Conservation (phyloP, 2,797 vertebrate genomes). For the Manis javanica region DNA sequence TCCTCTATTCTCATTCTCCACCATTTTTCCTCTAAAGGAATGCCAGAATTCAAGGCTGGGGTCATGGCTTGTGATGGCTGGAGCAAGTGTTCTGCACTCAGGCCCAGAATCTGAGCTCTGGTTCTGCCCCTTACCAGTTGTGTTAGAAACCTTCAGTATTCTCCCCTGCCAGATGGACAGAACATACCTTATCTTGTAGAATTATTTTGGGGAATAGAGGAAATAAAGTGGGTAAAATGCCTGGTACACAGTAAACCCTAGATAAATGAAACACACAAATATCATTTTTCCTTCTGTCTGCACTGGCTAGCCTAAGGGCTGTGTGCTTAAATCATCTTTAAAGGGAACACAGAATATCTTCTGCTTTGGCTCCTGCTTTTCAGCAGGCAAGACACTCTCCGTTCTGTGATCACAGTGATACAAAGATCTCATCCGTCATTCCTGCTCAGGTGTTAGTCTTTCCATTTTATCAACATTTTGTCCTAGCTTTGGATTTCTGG, state of each 20-base stretch:
- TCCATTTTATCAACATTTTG: slow-evolving; percentile 31
- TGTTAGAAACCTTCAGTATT: neutral
- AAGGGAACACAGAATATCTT: neutral
- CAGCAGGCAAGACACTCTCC: neutral
- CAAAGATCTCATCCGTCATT: neutral
- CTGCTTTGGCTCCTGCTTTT: neutral
- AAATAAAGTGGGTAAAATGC: neutral
- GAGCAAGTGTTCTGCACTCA: neutral
- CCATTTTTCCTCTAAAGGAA: neutral
- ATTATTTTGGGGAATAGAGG: neutral
- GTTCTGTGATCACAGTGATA: neutral
- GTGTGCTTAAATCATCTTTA: neutral
- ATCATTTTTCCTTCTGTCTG: neutral
- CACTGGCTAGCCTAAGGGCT: neutral
- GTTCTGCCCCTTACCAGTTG: neutral
- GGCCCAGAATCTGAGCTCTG: neutral
- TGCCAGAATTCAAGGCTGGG: neutral
- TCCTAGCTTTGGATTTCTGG: neutral
- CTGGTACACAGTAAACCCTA: neutral
- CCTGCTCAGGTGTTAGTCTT: neutral
- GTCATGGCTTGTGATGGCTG: neutral
- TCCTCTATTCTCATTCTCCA: neutral
- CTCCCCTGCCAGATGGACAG: neutral
- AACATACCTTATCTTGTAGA: neutral
- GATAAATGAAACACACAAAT: slow-evolving; percentile 1